Base-by-base conservation (phyloP, 2,113 vertebrate genomes). In the Cygnus atratus region DNA sequence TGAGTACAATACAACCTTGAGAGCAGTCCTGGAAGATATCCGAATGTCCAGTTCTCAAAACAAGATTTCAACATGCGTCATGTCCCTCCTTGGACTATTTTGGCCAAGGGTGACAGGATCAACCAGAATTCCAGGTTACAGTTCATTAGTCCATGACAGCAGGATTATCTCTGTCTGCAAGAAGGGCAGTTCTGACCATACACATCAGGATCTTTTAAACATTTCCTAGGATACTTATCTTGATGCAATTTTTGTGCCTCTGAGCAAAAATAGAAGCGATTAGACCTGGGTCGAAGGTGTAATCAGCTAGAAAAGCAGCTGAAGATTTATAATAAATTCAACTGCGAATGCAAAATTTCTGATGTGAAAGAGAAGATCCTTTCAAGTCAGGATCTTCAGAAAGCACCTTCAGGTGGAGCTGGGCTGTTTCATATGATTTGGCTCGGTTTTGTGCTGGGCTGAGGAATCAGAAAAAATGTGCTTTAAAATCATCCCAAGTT, bases 51-150 rank as follows among this genome's bases (percentile, higher is more conserved):
- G 96, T 96, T 93, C 92, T 90, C 95, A 93, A 95, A 97, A 96
- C 95, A 97, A 96, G 95, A 96, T 95, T 96, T 95, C 93, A 95
- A 75, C 90, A 66, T 94, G 83, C 93, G 88, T 97, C 95, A 96
- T 7, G 13, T 94, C 92, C 96, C 93, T 96, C 95, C 95, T 96
- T 95, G 92, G 95, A 84, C 86, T 90, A 94, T 84, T 96, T 93
- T 97, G 93, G 70, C 90, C 95, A 93, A 84, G 90, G 95, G 90
- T 96, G 95, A 95, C 73, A 80, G 76, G 79, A 96, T 92, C 93
- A 93, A 80, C 68, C 57, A 86, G 83, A 95, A 92, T 72, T 94
- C 95, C 93, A 96, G 94, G 92, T 95, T 96, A 84, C 95, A 96
- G 95, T 93, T 96, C 95, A 95, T 96, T 94, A 95, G 85, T 94